These are phyloP conservation scores for Caenorhabditis imperialis DNA, from an alignment of 2,888 invertebrate species.

Conservation along the genomic window DNA sequence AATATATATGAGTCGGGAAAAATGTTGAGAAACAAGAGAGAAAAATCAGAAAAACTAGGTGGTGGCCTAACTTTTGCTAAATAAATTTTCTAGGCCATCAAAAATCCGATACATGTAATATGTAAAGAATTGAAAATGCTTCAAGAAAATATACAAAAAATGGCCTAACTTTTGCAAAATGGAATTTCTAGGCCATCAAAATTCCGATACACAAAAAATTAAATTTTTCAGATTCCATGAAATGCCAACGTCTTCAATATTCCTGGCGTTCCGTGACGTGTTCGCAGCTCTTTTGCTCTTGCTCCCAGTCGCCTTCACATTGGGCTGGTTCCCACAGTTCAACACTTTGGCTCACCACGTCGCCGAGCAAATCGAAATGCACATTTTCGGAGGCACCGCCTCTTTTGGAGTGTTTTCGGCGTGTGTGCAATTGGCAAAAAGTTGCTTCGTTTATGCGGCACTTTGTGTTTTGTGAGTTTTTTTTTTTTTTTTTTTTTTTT, in stretches of 20 bases:
- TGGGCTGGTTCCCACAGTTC: slow-evolving; percentile 94
- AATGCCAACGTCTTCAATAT: slow-evolving; percentile 31
- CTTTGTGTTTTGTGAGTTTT: slow-evolving; percentile 37
- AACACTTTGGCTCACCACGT: slow-evolving; percentile 96
- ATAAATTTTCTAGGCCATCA: too few relatives aligned
- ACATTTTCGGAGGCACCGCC: slow-evolving; percentile 85
- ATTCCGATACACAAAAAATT: too few relatives aligned
- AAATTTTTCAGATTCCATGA: slow-evolving; percentile 24
- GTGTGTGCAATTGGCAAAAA: slow-evolving; percentile 55
- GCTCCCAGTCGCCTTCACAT: slow-evolving; percentile 93
- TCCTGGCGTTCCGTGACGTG: slow-evolving; percentile 67
- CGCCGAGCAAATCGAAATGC: slow-evolving; percentile 87
- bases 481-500: background rate
- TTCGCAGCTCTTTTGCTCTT: slow-evolving; percentile 85
- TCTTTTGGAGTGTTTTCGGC: slow-evolving; percentile 80
- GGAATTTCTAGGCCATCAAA: too few relatives aligned
- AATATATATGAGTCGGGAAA: too few relatives aligned
- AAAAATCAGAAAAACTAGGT: too few relatives aligned
- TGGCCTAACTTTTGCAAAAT: too few relatives aligned
- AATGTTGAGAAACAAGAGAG: too few relatives aligned
- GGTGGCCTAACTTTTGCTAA: too few relatives aligned
- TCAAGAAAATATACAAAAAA: too few relatives aligned
- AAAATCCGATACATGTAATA: too few relatives aligned
- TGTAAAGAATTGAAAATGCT: too few relatives aligned
- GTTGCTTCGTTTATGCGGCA: slow-evolving; percentile 80